Evolutionary conservation across 1,140 invertebrate genomes (phyloP).

Genomic region (Nymphalis io): DNA sequence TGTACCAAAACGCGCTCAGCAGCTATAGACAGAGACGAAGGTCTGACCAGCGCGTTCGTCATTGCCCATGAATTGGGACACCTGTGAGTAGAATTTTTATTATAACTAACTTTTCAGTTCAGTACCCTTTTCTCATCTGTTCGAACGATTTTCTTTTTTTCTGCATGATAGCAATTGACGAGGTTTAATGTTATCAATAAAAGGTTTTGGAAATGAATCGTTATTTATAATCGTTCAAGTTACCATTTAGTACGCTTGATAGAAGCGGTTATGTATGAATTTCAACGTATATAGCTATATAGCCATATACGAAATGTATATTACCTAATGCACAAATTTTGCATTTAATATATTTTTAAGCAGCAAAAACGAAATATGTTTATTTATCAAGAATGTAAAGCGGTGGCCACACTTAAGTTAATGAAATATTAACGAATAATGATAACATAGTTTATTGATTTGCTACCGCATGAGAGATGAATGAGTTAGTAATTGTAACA

Average conservation of each 20-base stretch:
- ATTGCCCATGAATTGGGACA: slow-evolving; percentile 91
- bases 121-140: not conserved
- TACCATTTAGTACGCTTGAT: too few species aligned
- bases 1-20: slow-evolving; percentile 88
- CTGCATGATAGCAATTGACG: too few species aligned
- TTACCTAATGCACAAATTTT: too few species aligned
- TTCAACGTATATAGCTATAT: too few species aligned
- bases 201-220: too few species aligned
- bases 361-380: too few species aligned
- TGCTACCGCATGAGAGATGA: not conserved
- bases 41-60: slow-evolving; percentile 90
- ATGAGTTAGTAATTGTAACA: not conserved
- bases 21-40: slow-evolving; percentile 89
- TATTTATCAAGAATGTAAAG: not conserved
- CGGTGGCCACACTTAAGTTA: not conserved
- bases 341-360: too few species aligned
- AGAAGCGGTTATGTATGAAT: too few species aligned
- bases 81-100: slow-evolving; percentile 82
- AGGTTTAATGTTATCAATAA: too few species aligned
- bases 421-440: not conserved
- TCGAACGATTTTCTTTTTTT: too few species aligned
- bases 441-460: not conserved
- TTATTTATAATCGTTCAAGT: too few species aligned
- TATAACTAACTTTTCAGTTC: not conserved
- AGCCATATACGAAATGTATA: too few species aligned